phyloP scores from a whole-genome alignment of 2,113 vertebrate species.

The Proteles cristata region DNA sequence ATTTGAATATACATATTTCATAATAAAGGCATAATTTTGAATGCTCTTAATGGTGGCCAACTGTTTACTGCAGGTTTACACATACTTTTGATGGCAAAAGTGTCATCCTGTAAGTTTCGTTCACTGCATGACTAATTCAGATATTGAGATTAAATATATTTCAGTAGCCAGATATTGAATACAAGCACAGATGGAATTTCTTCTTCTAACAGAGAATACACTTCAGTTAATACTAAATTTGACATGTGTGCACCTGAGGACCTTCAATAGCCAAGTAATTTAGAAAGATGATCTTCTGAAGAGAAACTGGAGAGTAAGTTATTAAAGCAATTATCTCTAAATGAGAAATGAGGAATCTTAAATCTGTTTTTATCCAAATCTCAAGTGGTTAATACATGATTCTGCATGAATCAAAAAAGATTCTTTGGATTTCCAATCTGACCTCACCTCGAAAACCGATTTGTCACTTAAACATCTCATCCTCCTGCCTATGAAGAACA shows the following conservation, averaged over 20 bases:
- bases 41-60: neutral
- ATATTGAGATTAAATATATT: neutral
- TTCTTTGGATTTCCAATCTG: constrained; percentile 82
- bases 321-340: constrained; percentile 87
- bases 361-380: constrained; percentile 81
- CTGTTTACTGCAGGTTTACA: neutral
- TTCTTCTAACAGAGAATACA: constrained; percentile 77
- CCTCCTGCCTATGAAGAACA: constrained; percentile 58
- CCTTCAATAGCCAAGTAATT: constrained; percentile 84
- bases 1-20: neutral
- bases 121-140: neutral
- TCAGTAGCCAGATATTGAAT: neutral
- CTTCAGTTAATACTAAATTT: constrained; percentile 85
- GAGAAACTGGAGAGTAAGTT: constrained; percentile 80
- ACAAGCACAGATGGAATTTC: constrained; percentile 43
- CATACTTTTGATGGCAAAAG: neutral
- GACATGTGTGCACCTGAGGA: constrained; percentile 80
- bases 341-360: constrained; percentile 77
- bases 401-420: constrained; percentile 85
- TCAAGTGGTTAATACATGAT: constrained; percentile 88
- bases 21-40: neutral
- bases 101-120: neutral
- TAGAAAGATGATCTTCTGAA: constrained; percentile 85
- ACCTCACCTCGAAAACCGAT: constrained; percentile 83
- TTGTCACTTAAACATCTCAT: constrained; percentile 80